Evolutionary conservation across 2,113 vertebrate species (phyloP).

Genomic region (Anas platyrhynchos): DNA sequence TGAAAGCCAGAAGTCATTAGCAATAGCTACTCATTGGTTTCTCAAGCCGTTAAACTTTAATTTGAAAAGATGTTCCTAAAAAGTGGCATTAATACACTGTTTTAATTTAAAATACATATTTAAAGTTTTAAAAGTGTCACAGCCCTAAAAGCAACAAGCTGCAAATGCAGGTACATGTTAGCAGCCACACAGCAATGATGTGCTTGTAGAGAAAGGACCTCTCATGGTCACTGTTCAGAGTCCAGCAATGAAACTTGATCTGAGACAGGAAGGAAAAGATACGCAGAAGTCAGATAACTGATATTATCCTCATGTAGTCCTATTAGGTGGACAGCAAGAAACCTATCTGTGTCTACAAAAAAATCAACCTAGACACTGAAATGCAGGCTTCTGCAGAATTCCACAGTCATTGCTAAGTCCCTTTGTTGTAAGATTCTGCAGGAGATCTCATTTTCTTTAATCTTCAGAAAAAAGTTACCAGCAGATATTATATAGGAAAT

Average conservation of each 20-base stretch:
- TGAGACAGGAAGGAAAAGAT: neutral
- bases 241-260: neutral
- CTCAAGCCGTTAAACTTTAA: neutral
- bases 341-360: neutral
- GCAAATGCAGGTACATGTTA: neutral
- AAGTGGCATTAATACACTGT: neutral
- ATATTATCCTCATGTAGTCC: neutral
- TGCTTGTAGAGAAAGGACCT: neutral
- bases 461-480: neutral
- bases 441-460: neutral
- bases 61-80: neutral
- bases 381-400: neutral
- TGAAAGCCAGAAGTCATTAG: neutral
- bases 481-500: neutral
- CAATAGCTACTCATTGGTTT: neutral
- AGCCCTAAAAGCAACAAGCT: neutral
- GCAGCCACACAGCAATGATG: neutral
- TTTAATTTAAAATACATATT: neutral
- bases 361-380: neutral
- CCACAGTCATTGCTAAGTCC: fast-evolving
- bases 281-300: neutral
- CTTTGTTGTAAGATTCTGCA: neutral
- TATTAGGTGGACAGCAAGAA: neutral
- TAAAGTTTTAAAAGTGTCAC: neutral
- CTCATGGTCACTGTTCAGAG: fast-evolving